Evolutionary conservation across 2,888 invertebrate species (phyloP).

Genomic region (Linnaemya tessellans): DNA sequence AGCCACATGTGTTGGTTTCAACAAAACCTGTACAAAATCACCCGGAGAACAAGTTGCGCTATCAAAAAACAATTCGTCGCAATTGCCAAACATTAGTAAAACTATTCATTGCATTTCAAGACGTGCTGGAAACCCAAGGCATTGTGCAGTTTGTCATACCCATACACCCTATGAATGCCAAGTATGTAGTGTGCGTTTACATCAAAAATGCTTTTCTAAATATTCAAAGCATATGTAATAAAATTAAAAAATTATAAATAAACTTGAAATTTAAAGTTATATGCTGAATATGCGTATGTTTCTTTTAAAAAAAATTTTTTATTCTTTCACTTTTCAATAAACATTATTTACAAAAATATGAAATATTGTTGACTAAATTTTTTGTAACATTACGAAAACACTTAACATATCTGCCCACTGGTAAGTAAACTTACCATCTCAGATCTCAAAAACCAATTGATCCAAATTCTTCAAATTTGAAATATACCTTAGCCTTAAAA

Average conservation of each 20-base stretch:
- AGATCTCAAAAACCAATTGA: neutral
- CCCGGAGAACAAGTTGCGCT: too few species aligned
- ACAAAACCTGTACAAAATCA: too few species aligned
- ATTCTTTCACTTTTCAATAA: too few species aligned
- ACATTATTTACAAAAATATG: neutral
- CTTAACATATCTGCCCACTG: slow-evolving; percentile 18
- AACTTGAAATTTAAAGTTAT: neutral
- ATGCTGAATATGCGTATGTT: neutral
- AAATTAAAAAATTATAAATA: neutral
- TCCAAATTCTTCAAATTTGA: neutral
- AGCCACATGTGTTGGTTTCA: too few species aligned
- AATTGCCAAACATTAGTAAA: slow-evolving; percentile 3
- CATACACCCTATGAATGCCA: neutral
- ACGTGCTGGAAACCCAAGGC: neutral
- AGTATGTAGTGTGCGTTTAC: neutral
- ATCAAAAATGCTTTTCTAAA: slow-evolving; percentile 8
- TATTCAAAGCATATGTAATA: slow-evolving; percentile 10
- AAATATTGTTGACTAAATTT: neutral
- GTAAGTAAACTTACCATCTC: too few species aligned
- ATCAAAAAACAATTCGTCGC: too few species aligned
- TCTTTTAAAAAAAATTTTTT: too few species aligned
- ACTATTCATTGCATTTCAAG: neutral
- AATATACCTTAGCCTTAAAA: slow-evolving; percentile 1
- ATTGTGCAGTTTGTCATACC: too few species aligned
- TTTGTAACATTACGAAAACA: slow-evolving; percentile 1